Conservation (phyloP, 1,140 invertebrate species). For the Heterodera carotae region DNA sequence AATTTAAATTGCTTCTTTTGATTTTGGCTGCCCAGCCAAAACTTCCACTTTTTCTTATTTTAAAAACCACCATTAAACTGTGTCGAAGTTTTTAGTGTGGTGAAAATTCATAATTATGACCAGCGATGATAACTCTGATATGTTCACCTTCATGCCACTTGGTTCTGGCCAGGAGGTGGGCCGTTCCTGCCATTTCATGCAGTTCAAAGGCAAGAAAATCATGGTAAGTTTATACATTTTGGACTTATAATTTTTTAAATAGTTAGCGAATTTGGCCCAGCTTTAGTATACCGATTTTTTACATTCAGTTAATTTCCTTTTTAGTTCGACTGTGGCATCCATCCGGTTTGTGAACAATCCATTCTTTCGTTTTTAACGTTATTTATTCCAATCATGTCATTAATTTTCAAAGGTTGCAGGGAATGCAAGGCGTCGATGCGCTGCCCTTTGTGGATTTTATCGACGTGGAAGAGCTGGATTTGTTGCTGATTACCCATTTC, state of each 20-base stretch:
- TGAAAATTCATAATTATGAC: too few relatives aligned
- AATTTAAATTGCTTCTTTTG: too few relatives aligned
- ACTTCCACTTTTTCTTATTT: too few relatives aligned
- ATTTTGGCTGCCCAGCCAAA: too few relatives aligned
- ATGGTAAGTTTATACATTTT: conserved; percentile 80
- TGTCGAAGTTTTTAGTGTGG: too few relatives aligned
- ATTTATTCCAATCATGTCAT: too few relatives aligned
- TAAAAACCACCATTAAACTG: too few relatives aligned
- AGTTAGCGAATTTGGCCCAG: too few relatives aligned
- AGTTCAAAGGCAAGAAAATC: conserved; percentile 99
- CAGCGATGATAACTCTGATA: conserved; percentile 46
- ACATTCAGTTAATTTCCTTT: conserved; percentile 27
- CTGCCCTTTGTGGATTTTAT: conserved; percentile 96
- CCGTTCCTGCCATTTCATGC: conserved; percentile 93
- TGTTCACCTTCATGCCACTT: conserved; percentile 53
- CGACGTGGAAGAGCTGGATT: conserved; percentile 93
- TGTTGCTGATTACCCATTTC: conserved; percentile 78
- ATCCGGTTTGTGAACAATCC: conserved; percentile 71
- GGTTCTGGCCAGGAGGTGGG: conserved; percentile 99
- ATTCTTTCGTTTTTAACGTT: too few relatives aligned
- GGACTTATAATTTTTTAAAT: too few relatives aligned
- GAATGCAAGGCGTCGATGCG: conserved; percentile 91
- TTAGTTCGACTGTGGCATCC: conserved; percentile 93
- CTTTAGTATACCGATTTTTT: conserved; percentile 38
- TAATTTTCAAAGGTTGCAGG: conserved; percentile 67